phyloP scores from a whole-genome alignment of 2,888 invertebrate species.

The Cactoblastis cactorum region DNA sequence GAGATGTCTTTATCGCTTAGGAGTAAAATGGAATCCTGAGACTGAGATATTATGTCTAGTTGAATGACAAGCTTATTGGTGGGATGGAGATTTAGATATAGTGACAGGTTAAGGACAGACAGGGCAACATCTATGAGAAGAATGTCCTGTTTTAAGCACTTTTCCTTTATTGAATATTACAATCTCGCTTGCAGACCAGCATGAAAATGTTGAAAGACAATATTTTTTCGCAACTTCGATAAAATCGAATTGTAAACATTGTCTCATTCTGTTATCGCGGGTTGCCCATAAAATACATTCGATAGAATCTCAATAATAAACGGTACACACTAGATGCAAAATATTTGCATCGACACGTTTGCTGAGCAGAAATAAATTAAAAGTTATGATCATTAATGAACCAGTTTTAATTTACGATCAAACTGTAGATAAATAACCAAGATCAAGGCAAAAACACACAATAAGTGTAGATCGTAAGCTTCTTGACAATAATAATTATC shows the following conservation, averaged over 20 bases:
- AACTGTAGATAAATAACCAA: conserved; percentile 55
- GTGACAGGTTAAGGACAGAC: too few relatives aligned
- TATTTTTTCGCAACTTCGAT: background rate
- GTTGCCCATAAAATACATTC: conserved; percentile 23
- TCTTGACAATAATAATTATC: background rate
- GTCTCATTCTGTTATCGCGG: conserved; percentile 18
- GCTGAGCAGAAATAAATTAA: conserved; percentile 55
- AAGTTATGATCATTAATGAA: conserved; percentile 70
- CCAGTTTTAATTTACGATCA: conserved; percentile 66
- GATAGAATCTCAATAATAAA: conserved; percentile 38
- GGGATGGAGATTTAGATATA: too few relatives aligned
- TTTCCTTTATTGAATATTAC: too few relatives aligned
- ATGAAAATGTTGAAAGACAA: too few relatives aligned
- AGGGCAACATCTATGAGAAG: too few relatives aligned
- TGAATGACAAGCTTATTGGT: too few relatives aligned
- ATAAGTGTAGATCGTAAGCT: background rate
- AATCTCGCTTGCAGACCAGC: too few relatives aligned
- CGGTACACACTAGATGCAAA: conserved; percentile 42
- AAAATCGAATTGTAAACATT: conserved; percentile 16
- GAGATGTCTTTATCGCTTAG: background rate
- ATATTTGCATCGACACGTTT: conserved; percentile 49
- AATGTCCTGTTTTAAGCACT: too few relatives aligned
- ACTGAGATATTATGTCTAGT: too few relatives aligned
- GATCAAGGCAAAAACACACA: conserved; percentile 21
- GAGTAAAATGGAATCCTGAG: too few relatives aligned